A percentile compares a stretch with the other conserved stretches of the same genome.
Conservation (phyloP, 2,113 vertebrate species). For the Dasyprocta punctata region DNA sequence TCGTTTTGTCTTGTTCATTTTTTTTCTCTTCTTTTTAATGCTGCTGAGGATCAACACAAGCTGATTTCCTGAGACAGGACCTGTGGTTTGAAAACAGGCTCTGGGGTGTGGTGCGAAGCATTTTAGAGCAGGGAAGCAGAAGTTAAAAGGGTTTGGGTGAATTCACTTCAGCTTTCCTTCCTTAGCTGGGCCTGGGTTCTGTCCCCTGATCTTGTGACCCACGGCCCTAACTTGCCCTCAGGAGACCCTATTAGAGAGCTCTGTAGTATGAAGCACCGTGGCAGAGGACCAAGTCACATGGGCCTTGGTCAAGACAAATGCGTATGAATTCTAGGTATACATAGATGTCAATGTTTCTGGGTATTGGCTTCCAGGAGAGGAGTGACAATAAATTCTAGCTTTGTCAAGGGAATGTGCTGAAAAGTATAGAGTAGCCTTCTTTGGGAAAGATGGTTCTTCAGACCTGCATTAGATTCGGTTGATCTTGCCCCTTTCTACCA, state of each 20-base stretch:
- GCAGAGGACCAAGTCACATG: not conserved
- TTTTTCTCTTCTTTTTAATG: not conserved
- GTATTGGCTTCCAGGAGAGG: not conserved
- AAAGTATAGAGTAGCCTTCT: not conserved
- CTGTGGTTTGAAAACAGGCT: constrained; percentile 10
- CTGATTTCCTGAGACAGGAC: not conserved
- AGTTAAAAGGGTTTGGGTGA: not conserved
- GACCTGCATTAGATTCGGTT: not conserved
- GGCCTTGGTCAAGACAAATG: not conserved
- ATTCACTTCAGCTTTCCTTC: not conserved
- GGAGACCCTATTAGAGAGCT: not conserved
- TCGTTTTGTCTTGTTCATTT: not conserved
- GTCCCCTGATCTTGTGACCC: not conserved
- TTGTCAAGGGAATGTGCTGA: not conserved
- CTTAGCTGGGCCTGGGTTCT: not conserved
- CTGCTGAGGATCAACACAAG: constrained; percentile 4
- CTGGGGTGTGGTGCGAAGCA: not conserved
- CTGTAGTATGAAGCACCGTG: not conserved
- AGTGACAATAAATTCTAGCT: not conserved
- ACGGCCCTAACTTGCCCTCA: not conserved
- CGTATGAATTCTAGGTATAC: not conserved
- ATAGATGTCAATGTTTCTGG: not conserved
- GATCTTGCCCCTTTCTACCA: not conserved
- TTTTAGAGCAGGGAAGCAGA: not conserved
- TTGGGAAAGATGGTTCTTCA: not conserved